Percentiles rank a stretch among this genome's conserved stretches.
These are phyloP conservation scores for Dascyllus trimaculatus DNA, from an alignment of 2,113 vertebrate genomes.

Conservation along the genomic window DNA sequence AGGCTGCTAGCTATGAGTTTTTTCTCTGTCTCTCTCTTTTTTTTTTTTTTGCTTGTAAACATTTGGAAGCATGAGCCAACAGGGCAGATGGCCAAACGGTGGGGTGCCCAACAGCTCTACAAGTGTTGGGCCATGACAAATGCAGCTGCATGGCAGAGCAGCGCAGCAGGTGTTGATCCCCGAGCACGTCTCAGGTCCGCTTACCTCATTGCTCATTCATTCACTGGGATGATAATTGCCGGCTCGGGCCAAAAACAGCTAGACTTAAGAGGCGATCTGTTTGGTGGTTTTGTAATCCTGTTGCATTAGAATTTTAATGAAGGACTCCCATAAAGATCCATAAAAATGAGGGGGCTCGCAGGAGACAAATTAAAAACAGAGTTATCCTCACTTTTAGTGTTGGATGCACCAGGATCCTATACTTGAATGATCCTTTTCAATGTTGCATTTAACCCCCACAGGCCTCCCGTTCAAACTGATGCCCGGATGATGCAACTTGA, in stretches of 20 bases:
- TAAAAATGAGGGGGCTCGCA: too few relatives aligned
- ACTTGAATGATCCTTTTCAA: background rate
- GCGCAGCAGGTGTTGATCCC: conserved; percentile 59
- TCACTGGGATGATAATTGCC: conserved; percentile 25
- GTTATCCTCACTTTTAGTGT: background rate
- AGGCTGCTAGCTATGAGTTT: conserved; percentile 61
- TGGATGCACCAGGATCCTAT: background rate
- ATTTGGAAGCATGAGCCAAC: conserved; percentile 55
- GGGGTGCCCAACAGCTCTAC: conserved; percentile 57
- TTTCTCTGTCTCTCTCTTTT: conserved; percentile 3
- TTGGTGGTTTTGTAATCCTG: conserved; percentile 24
- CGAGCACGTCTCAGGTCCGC: conserved; percentile 28
- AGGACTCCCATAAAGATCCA: too few relatives aligned
- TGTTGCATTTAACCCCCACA: background rate
- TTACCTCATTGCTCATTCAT: conserved; percentile 64
- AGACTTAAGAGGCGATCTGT: conserved; percentile 3
- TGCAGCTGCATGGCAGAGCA: conserved; percentile 50
- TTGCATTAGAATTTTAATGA: too few relatives aligned
- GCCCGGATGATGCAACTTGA: conserved; percentile 13
- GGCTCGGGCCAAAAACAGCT: conserved; percentile 7
- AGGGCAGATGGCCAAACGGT: conserved; percentile 56
- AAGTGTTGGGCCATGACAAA: conserved; percentile 49
- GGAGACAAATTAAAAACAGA: too few relatives aligned
- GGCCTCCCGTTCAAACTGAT: background rate
- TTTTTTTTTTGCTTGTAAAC: conserved; percentile 67